Conservation (phyloP, 2,113 vertebrate genomes). For the Indri indri region DNA sequence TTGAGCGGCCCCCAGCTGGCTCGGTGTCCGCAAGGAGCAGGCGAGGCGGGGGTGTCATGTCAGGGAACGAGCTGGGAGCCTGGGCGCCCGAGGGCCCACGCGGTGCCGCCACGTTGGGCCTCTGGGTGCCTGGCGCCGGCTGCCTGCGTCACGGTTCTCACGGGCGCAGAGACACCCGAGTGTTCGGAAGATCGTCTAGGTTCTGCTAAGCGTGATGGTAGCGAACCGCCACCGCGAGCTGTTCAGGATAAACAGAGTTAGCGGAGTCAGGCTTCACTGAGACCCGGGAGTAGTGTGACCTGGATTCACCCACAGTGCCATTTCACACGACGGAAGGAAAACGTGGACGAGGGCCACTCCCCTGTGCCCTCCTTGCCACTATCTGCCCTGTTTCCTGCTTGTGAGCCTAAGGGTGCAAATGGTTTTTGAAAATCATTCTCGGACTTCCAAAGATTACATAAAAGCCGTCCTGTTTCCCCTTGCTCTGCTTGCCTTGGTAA, state of each 20-base stretch:
- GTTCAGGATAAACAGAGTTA: neutral
- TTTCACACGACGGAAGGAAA: neutral
- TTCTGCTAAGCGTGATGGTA: neutral
- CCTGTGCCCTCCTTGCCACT: neutral
- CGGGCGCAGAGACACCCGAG: neutral
- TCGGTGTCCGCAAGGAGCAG: too few relatives aligned
- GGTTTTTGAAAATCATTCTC: neutral
- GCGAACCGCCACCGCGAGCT: neutral
- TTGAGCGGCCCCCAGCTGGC: too few relatives aligned
- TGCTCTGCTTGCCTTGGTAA: neutral
- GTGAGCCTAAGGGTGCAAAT: neutral
- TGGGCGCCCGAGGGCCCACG: neutral
- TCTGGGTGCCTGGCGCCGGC: neutral
- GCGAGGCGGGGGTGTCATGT: too few relatives aligned
- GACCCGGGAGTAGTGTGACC: neutral
- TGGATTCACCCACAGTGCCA: too few relatives aligned
- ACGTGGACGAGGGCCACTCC: neutral
- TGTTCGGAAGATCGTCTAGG: neutral
- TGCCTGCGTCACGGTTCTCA: neutral
- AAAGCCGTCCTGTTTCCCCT: neutral
- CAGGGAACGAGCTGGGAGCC: neutral
- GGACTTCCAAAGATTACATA: neutral
- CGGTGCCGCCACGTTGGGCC: too few relatives aligned
- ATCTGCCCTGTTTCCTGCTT: neutral
- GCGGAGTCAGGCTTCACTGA: neutral